Conservation (phyloP, 2,888 invertebrate species). For the Synanthedon myopaeformis region DNA sequence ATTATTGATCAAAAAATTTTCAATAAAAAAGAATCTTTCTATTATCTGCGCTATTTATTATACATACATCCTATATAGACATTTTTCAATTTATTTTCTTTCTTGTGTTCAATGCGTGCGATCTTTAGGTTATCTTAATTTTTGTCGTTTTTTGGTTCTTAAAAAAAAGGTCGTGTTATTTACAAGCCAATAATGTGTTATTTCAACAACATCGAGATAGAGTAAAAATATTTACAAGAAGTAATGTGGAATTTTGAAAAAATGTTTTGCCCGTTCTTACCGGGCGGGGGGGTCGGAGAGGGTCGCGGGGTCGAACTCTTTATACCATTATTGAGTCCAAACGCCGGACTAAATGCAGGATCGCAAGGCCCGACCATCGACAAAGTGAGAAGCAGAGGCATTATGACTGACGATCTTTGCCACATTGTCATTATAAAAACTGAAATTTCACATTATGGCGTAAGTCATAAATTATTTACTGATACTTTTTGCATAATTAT, state of each 20-base stretch:
- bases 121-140: too few species aligned
- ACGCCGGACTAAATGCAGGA: constrained; percentile 29
- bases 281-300: constrained; percentile 25
- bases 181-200: background rate
- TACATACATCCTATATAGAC: too few species aligned
- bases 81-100: too few species aligned
- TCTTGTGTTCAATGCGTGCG: too few species aligned
- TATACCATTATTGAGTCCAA: constrained; percentile 24
- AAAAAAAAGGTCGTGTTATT: background rate
- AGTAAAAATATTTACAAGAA: background rate
- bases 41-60: too few species aligned
- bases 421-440: constrained; percentile 8
- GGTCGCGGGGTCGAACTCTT: constrained; percentile 20
- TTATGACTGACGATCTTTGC: constrained; percentile 8
- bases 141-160: too few species aligned
- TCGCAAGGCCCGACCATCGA: constrained; percentile 17
- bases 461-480: too few species aligned
- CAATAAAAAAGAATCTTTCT: too few species aligned
- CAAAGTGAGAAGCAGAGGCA: constrained; percentile 11
- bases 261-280: constrained; percentile 19
- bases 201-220: background rate
- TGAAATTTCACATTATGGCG: background rate
- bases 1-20: too few species aligned
- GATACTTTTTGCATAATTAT: too few species aligned
- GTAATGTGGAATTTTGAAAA: background rate